Evolutionary conservation across 2,113 vertebrate species (phyloP), one percentile per base, ranked within the genome.

Genomic region (Apeltes quadracus): DNA sequence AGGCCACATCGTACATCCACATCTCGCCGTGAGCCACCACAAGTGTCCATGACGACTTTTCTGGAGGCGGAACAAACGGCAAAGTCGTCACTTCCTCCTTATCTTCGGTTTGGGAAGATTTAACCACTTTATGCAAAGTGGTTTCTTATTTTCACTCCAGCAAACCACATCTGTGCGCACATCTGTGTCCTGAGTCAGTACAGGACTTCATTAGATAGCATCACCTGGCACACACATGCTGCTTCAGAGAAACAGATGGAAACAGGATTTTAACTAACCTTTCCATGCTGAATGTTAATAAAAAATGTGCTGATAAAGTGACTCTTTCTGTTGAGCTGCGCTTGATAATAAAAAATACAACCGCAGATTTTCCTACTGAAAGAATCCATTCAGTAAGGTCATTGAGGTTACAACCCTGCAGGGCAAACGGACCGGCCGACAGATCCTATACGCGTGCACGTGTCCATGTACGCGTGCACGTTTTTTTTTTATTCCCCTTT

Each of bases 201-300:
- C 63, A 39, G 7, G 50, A 63, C 62, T 18, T 76, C 51, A 46
- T 70, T 23, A 54, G 72, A 67, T 71, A 58, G 15, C 78, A 25
- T 86, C 81, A 69, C 72, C 86, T 85, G 83, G 75, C 18, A 29
- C 38, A 85, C 73, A 84, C 69, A 84, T 65, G 78, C 56, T 72
- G 75, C 72, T 25, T 53, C 50, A 51, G 1, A 16, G 36, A 2
- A 56, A 34, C 41, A 66, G 18, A 41, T 27, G 9, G 15, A 76
- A 72, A 75, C 51, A 68, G 43, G 27, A 41, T 69, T 41, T 39
- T 4, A 41, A 6, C 48, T 22, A 11, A 6, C 3, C 22, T 61
- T 57, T 43, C 32, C 58, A 39, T 18, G 20, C 7, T 20, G 12
- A 23, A 22, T 27, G 38, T 18, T 7, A 27, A 61, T 32, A 39